Evolutionary conservation across 2,797 vertebrate genomes (phyloP), one percentile per base, ranked within the genome.

Genomic region (Betta splendens): DNA sequence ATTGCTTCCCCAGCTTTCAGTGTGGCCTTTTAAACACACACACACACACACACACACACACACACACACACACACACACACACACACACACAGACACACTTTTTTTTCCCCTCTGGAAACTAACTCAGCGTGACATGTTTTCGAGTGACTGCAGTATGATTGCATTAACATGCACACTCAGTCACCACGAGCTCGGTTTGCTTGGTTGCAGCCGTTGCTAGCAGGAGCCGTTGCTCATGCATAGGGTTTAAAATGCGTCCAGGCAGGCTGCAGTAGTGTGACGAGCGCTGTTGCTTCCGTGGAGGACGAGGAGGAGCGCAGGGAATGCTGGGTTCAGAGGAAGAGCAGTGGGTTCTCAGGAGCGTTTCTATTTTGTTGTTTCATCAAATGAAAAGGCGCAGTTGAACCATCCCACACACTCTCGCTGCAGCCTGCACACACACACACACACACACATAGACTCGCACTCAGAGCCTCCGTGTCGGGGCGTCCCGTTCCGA

Each of bases 351-450:
- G 21, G 69, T 84, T 86, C 84, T 85, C 86, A 79, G 53, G 85
- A 81, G 40, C n/a, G 65, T 79, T 83, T 84, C 71, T 72, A 63
- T 84, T 86, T 86, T 82, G 72, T 88, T 84, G 69, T 83, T 81
- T 69, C 61, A 68, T 77, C 43, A 85, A 85, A 86, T 87, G 77
- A 87, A 79, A 69, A 79, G 76, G 73, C 71, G 69, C 45, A 73
- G 77, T 85, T 84, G 44, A 83, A 81, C 74, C 79, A 65, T 68
- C 75, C 47, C 77, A 66, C 79, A 48, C 58, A 55, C 47, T 40
- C 36, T 60, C 36, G 51, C 40, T 57, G 26, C 35, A 16, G 35
- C n/a, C n/a, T 42, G 40, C 47, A 45, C 42, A 40, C 62, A 54
- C 45, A 67, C 47, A 48, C 47, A 72, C n/a, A n/a, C n/a, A n/a